Base-by-base conservation (phyloP, 2,113 vertebrate species). In the Willisornis vidua region DNA sequence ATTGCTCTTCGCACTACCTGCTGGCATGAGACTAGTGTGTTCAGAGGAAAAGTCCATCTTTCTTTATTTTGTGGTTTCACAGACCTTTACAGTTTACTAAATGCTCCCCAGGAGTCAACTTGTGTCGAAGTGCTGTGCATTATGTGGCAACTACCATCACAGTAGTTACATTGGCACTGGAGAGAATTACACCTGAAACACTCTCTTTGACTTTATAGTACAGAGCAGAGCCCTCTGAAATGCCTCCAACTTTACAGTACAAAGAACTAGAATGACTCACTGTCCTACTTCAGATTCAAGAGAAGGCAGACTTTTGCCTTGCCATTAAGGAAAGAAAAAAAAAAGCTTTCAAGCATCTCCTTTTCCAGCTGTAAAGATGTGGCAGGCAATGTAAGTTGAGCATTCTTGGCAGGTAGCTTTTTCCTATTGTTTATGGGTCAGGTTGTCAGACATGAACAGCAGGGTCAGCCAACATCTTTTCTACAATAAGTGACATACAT, bases 351-450 rank as follows among this genome's bases (percentile, higher is more conserved):
- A 92, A 43, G 9, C 41, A 35, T 82, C 49, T 93, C 70, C 46
- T 76, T 14, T 70, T 85, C 6, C 28, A 96, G 41, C 54, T 66
- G 19, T 65, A 95, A 68, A 94, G 52, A 81, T 62, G 41, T 77
- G 77, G 4, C 70, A 87, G 52, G 41, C 46, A 79, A 79, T 33
- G 33, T 74, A 94, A 95, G 95, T 31, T 80, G 43, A 94, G 11
- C 46, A 67, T 87, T 91, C 87, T 90, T 96, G 85, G 85, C 87
- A 94, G 75, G 67, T 74, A 83, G 10, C 25, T 94, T 88, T 73
- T 89, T 89, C 35, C 51, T 85, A 66, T 85, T 77, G 67, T 91
- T 96, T 96, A 74, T 79, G 78, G 89, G 93, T 94, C 71, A 90
- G 41, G 19, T 87, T 88, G 89, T 90, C 71, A 96, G 89, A 95